Percentiles rank a stretch among this genome's conserved stretches.
These are phyloP conservation scores for Gallinago undulata DNA, from an alignment of 2,113 vertebrate genomes.

Conservation along the genomic window DNA sequence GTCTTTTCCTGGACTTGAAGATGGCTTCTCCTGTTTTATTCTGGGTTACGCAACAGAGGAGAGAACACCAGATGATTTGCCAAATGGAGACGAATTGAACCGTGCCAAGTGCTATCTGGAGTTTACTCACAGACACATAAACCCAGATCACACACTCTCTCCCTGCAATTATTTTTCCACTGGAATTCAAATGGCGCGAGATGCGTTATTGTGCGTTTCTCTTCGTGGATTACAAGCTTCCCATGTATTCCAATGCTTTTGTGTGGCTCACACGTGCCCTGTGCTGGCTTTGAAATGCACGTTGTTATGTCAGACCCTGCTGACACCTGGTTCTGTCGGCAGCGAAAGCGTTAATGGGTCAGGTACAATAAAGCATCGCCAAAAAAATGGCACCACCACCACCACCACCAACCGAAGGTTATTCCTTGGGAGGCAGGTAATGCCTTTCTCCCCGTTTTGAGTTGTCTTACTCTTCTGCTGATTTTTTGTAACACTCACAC, in stretches of 20 bases:
- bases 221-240: neutral
- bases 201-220: neutral
- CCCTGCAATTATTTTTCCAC: neutral
- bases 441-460: neutral
- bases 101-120: slow-evolving; percentile 11
- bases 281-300: neutral
- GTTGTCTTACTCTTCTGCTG: neutral
- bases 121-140: slow-evolving; percentile 33
- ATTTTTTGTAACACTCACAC: neutral
- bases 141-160: neutral
- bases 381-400: neutral
- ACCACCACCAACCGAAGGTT: neutral
- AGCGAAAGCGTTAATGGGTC: neutral
- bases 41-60: slow-evolving; percentile 6
- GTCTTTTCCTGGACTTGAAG: neutral
- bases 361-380: neutral
- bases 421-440: neutral
- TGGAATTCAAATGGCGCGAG: neutral
- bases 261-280: neutral
- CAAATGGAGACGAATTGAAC: slow-evolving; percentile 30
- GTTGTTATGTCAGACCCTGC: neutral
- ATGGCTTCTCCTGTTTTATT: neutral
- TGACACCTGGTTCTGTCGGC: neutral
- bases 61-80: slow-evolving; percentile 40
- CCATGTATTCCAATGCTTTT: fast-evolving